Base-by-base conservation (phyloP, 2,797 vertebrate species). In the Chrysocyon brachyurus region DNA sequence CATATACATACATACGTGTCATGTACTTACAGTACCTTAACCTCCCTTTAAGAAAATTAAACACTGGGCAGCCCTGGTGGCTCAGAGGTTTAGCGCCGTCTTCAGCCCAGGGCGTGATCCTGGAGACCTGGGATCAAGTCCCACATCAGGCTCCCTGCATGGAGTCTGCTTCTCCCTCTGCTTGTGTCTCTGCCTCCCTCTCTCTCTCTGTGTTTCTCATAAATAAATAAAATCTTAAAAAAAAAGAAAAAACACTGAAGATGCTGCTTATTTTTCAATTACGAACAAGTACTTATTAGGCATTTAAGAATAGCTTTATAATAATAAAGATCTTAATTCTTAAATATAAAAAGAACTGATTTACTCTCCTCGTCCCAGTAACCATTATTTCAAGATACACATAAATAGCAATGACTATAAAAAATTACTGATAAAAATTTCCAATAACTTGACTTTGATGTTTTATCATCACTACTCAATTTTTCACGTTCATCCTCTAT, bases 381-480 rank as follows among this genome's bases (percentile, higher is more conserved):
- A 85, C 24, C 11, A 86, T 59, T 70, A 96, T 64, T 79, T 87
- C n/a, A 81, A 84, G 75, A 91, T 61, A 64, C 5, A 94, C 2
- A 84, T 22, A 88, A 49, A 49, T 12, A 92, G 59, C 40, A 91
- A 83, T 64, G 31, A 78, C 59, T 97, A 96, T 96, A 91, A 90
- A 92, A 97, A 92, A 90, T 61, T 49, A 78, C 40, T 78, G 17
- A 96, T 84, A 54, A 97, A 94, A 96, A 66, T 89, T 92, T 85
- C 75, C 64, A 87, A 12, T 82, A 94, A 95, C 77, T 84, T 84
- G 63, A 64, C 33, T 91, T 92, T 79, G 85, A 90, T 94, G 64
- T 95, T 96, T 95, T 82, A 91, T 84, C 83, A 94, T 81, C 26
- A 93, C 56, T 83, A 73, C 31, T 96, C 75, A 97, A 84, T 49